These are phyloP conservation scores for Anadara kagoshimensis DNA, from an alignment of 1,140 invertebrate species.

Conservation along the genomic window DNA sequence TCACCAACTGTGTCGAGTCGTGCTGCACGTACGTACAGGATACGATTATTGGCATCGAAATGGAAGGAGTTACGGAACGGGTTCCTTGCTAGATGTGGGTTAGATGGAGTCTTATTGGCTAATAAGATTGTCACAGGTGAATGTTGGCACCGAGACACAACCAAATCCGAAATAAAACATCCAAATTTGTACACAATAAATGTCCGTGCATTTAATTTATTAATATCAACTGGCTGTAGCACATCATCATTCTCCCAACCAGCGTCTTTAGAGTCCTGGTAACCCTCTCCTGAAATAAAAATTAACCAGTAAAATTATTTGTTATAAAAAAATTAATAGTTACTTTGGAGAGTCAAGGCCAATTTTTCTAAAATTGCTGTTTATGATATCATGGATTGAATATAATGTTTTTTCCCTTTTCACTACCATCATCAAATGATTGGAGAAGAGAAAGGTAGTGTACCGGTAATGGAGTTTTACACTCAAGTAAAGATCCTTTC, in stretches of 20 bases:
- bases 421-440: no score
- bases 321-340: no score
- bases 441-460: no score
- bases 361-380: no score
- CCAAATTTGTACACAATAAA: slow-evolving; percentile 72
- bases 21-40: slow-evolving; percentile 64
- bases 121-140: slow-evolving; percentile 65
- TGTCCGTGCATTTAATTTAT: slow-evolving; percentile 63
- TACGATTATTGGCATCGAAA: slow-evolving; percentile 69
- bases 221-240: slow-evolving; percentile 66
- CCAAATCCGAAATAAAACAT: slow-evolving; percentile 60
- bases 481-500: no score
- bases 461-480: no score
- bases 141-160: slow-evolving; percentile 61
- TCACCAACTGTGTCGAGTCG: slow-evolving; percentile 68
- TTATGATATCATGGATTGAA: no score
- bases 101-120: slow-evolving; percentile 67
- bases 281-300: slow-evolving; percentile 57
- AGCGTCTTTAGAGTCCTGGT: slow-evolving; percentile 60
- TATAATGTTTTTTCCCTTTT: no score
- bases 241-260: slow-evolving; percentile 65
- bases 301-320: background rate
- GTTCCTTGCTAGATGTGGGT: slow-evolving; percentile 59
- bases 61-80: slow-evolving; percentile 70
- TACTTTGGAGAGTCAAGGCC: no score